Evolutionary conservation across 2,113 vertebrate species (phyloP), one percentile per base, ranked within the genome.

Genomic region (Pachycephala philippinensis): DNA sequence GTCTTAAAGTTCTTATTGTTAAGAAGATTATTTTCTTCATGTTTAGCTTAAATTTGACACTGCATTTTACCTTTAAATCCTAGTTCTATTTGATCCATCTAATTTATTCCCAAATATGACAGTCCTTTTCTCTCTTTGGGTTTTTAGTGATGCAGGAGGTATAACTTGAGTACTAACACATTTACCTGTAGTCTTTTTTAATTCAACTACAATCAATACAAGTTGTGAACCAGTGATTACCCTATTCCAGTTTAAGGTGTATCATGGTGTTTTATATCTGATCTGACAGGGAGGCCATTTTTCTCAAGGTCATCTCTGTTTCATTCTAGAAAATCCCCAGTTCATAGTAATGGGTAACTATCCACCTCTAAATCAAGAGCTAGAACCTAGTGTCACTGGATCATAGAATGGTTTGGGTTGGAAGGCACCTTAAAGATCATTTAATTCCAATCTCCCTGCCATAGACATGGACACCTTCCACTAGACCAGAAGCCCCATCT

Each of bases 1-100:
- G 26, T 87, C 70, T 85, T 72, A 53, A 82, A 77, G 53, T 61
- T 54, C 59, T 93, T 75, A 57, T 47, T 94, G 20, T 85, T 91
- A 92, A 87, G 68, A 79, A 83, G 61, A 87, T 87, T 89, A 87
- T 95, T 89, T 95, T 72, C 37, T 84, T 60, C 28, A 42, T 76
- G 70, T 89, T 95, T 93, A 84, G 57, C 28, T 87, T 85, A 68
- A 89, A 77, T 72, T 94, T 89, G 37, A 19, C 16, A 28, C 28
- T 42, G 7, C 37, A 21, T 88, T 88, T 93, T 80, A 66, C 39
- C 27, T 45, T 65, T 65, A 79, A 71, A 89, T 76, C 49, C 61
- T 82, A 75, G 24, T 44, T 79, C 21, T 75, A 37, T 78, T 92
- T 92, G 13, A 65, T 88, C 26, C 37, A 56, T 39, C 11, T 75